Evolutionary conservation across 2,888 invertebrate species (phyloP).

Genomic region (Myopa tessellatipennis): DNA sequence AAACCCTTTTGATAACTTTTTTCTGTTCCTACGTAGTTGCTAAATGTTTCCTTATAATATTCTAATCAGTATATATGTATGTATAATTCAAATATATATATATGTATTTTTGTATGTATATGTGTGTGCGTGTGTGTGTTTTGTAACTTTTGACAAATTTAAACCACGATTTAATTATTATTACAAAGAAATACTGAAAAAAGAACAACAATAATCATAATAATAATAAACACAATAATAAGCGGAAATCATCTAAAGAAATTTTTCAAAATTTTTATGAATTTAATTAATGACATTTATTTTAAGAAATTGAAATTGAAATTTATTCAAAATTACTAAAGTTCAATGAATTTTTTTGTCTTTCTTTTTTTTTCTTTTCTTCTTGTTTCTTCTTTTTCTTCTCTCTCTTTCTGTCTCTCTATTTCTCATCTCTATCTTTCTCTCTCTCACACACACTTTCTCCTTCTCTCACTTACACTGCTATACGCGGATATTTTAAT

Average conservation of each 20-base stretch:
- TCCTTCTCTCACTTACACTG: neutral
- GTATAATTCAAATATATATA: slow-evolving; percentile 41
- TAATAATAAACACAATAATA: neutral
- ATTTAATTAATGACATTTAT: neutral
- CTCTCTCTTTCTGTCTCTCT: slow-evolving; percentile 49
- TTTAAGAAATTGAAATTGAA: slow-evolving; percentile 16
- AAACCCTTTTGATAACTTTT: no score
- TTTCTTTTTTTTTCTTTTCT: slow-evolving; percentile 49
- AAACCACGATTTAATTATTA: no score
- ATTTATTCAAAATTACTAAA: slow-evolving; percentile 48
- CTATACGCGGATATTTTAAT: slow-evolving; percentile 29
- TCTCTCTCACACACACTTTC: neutral
- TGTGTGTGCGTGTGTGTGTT: slow-evolving; percentile 24
- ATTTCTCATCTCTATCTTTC: slow-evolving; percentile 45
- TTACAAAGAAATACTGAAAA: no score
- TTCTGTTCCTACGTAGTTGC: slow-evolving; percentile 40
- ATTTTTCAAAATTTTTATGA: slow-evolving; percentile 1
- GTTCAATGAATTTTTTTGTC: slow-evolving; percentile 48
- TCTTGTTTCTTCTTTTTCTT: slow-evolving; percentile 43
- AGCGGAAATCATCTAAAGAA: neutral
- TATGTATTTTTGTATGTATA: slow-evolving; percentile 45
- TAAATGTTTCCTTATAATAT: slow-evolving; percentile 32
- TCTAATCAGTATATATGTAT: slow-evolving; percentile 37
- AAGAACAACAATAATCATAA: neutral
- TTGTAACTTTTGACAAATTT: slow-evolving; percentile 37